Evolutionary conservation across 2,113 vertebrate species (phyloP).

Genomic region (Suricata suricatta): DNA sequence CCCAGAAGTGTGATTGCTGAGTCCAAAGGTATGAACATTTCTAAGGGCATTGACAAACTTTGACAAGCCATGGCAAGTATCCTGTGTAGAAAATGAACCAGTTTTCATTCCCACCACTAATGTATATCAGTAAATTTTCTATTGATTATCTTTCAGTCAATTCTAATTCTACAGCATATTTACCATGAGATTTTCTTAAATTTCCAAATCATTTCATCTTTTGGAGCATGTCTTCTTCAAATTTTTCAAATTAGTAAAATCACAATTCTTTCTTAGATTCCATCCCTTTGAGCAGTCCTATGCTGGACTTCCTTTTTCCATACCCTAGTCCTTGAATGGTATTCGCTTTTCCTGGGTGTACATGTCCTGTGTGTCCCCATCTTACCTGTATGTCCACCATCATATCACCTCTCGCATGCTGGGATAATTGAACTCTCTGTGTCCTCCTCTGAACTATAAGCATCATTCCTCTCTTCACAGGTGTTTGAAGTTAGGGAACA

Average conservation of each 20-base stretch:
- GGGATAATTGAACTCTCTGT: neutral
- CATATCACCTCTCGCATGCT: neutral
- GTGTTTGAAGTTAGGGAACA: neutral
- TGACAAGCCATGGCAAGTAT: neutral
- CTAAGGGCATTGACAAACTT: neutral
- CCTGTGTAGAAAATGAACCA: neutral
- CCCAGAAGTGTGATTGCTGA: conserved; percentile 1
- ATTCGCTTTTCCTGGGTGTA: neutral
- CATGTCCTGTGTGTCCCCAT: neutral
- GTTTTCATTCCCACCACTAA: neutral
- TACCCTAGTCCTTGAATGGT: neutral
- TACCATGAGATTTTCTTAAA: neutral
- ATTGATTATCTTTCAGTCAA: neutral
- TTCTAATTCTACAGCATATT: neutral
- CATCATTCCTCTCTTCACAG: neutral
- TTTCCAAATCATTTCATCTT: neutral
- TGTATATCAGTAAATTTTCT: neutral
- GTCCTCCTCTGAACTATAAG: neutral
- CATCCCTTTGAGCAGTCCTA: neutral
- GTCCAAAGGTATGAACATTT: conserved; percentile 12
- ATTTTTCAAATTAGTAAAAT: neutral
- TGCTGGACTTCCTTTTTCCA: neutral
- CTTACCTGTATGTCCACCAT: neutral
- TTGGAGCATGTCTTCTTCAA: neutral
- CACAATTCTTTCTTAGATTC: neutral